A percentile compares a stretch with the other conserved stretches of the same genome.
Evolutionary conservation across 2,797 vertebrate genomes (phyloP).

Genomic region (Hemitrygon akajei): DNA sequence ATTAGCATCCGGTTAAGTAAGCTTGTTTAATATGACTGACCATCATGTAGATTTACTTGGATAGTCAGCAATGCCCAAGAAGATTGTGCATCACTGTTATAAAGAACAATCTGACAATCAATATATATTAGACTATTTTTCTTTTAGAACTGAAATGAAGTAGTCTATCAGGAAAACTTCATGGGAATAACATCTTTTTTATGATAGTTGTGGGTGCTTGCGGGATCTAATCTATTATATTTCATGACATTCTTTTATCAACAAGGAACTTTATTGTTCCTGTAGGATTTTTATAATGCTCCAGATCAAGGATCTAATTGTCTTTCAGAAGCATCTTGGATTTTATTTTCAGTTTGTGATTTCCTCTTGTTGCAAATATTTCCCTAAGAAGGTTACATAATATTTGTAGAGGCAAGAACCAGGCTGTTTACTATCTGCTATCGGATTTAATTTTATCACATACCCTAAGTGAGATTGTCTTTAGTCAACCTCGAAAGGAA

Average conservation of each 20-base stretch:
- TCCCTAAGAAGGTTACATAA: background rate
- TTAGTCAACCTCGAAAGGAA: background rate
- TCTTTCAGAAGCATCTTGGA: background rate
- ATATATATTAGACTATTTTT: background rate
- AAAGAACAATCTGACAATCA: background rate
- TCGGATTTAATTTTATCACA: background rate
- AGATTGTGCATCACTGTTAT: no score
- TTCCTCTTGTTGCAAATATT: background rate
- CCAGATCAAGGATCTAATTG: background rate
- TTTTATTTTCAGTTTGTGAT: background rate
- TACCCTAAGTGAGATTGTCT: background rate
- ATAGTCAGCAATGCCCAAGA: no score
- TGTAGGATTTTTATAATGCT: background rate
- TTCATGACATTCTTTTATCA: background rate
- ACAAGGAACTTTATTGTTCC: background rate
- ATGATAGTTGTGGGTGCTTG: background rate
- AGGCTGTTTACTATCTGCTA: background rate
- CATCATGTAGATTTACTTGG: no score
- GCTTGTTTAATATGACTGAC: no score
- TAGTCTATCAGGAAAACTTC: background rate
- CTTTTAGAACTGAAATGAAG: background rate
- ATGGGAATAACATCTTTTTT: background rate
- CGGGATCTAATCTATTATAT: background rate
- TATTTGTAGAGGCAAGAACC: background rate
- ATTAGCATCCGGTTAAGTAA: no score